Base-by-base conservation (phyloP, 2,888 invertebrate species). In the Agrotis clavis region DNA sequence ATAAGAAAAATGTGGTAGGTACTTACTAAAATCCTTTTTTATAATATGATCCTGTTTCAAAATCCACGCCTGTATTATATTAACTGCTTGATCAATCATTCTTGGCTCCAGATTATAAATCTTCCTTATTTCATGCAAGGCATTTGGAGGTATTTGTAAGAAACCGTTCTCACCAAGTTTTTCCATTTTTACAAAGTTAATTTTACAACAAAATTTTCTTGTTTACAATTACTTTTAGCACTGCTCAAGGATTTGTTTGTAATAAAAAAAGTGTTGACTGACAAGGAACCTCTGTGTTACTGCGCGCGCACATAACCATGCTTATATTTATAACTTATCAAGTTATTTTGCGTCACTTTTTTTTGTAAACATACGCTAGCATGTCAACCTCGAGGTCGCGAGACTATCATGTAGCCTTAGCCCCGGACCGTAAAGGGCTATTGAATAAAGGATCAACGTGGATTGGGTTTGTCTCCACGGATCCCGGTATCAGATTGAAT, bases 1-100 rank as follows among this genome's bases (percentile, higher is more conserved):
- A 35, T 35, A 6, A 7, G 6, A 7, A 11, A 41, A 41, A 41
- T 41, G 2, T 41, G 2, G 3, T 14, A 30, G 11, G 1, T 35
- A 83, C 89, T 86, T 60, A 88, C 94, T 79, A 53, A 88, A 88
- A 67, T 86, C 83, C 19, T 88, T 89, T 41, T 89, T 87, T 4
- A 75, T 41, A 51, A 90, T 85, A 63, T 91, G 89, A 21, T 77
- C 61, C 63, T 91, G 89, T 62, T 90, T 90, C 16, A 82, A 75
- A 3, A 90, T n/a, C 93, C 93, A 93, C 0, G 89, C 84, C 30
- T 90, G 87, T 16, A 93, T 70, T 19, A 92, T 87, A 5, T 85
- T 81, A 0, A 92, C 67, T 0, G 91, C 86, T 69, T 91, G 83
- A 1, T 76, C 73, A 67, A 93, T 80, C 51, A 86, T 83, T 4